Base-by-base conservation (phyloP, 2,888 invertebrate genomes). In the Arctia plantaginis region DNA sequence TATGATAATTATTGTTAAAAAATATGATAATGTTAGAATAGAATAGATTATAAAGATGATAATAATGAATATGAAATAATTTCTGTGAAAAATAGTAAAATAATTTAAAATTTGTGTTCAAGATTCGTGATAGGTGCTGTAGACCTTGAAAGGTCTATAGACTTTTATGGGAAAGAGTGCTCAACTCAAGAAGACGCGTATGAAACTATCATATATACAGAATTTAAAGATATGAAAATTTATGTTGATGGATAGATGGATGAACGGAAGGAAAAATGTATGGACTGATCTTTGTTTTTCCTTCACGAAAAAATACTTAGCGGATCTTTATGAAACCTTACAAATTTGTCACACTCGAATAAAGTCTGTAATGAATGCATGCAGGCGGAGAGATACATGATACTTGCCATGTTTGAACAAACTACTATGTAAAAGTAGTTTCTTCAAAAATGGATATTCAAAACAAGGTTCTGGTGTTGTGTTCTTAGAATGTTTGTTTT, bases 401-500 rank as follows among this genome's bases (percentile, higher is more conserved):
- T 3, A 13, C 12, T 59, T 59, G 27, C 6, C 4, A 15, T 3
- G 3, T 59, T 59, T 13, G 13, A 27, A 59, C 27, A 59, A 27
- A 59, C 27, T 59, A n/a, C n/a, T 4, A 47, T 4, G 20, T 47
- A 18, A 18, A 20, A 18, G 47, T 47, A 47, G 47, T 47, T 47
- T 47, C 47, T 47, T 18, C 47, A 47, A 47, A 47, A 18, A 47
- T 47, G 20, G 27, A 27, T 30, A 7, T 51, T 23, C 15, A 18
- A 30, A 15, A 62, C 7, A 30, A 18, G 62, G 62, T 62, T 27
- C 30, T 27, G 30, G 30, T 59, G 27, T 69, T 27, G 79, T 72
- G 81, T 79, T 81, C 82, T 67, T 82, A 82, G 76, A 84, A 76
- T 76, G 70, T 84, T 80, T 84, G 67, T 84, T 82, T 69, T 70